These are phyloP conservation scores for Nipponia nippon DNA, from an alignment of 2,113 vertebrate species.

Conservation along the genomic window DNA sequence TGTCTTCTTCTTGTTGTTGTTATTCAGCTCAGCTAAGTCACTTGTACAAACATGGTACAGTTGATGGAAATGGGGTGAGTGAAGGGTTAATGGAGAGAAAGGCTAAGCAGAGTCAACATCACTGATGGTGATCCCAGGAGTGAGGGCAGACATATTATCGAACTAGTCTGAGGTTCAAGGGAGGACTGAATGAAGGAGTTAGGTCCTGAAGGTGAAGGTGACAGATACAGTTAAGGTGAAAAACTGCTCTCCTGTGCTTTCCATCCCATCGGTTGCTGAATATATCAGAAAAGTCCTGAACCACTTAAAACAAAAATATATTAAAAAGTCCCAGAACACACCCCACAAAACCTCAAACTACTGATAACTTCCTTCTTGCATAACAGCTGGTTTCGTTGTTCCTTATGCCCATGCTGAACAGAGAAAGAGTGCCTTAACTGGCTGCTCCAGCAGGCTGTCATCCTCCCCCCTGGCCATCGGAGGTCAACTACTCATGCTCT, in stretches of 20 bases:
- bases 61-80: background rate
- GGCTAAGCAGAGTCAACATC: background rate
- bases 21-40: background rate
- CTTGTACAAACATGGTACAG: background rate
- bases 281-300: background rate
- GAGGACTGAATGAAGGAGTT: background rate
- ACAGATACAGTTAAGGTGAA: background rate
- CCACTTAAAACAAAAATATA: background rate
- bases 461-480: accelerated
- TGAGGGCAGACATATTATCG: background rate
- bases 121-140: background rate
- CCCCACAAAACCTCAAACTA: background rate
- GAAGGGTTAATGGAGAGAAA: background rate
- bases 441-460: background rate
- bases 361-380: background rate
- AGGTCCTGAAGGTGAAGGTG: background rate
- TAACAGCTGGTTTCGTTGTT: background rate
- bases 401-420: background rate
- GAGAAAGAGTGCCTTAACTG: background rate
- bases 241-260: background rate
- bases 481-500: background rate
- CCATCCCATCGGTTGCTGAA: background rate
- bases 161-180: background rate
- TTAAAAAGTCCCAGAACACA: background rate
- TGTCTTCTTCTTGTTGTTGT: background rate